Conservation (phyloP, 2,888 invertebrate species). For the Lottia gigantea region DNA sequence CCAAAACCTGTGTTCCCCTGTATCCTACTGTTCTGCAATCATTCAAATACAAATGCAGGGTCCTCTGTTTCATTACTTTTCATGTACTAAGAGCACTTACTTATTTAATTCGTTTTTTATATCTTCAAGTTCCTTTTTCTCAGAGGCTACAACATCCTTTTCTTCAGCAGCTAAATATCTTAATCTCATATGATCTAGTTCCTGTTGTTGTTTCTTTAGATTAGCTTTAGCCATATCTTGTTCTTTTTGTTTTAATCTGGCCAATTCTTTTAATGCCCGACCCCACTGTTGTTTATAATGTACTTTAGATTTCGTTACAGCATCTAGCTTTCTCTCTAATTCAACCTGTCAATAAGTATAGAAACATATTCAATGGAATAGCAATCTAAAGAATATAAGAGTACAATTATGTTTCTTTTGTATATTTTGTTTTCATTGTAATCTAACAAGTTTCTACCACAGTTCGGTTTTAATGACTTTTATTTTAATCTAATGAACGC, state of each 20-base stretch:
- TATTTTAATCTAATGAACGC: too few relatives aligned
- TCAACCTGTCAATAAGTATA: slow-evolving; percentile 55
- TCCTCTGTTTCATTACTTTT: too few relatives aligned
- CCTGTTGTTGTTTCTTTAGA: slow-evolving; percentile 60
- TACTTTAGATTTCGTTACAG: slow-evolving; percentile 65
- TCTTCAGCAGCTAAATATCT: slow-evolving; percentile 67
- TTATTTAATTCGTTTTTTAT: slow-evolving; percentile 65
- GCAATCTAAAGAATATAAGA: too few relatives aligned
- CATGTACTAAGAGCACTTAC: slow-evolving; percentile 37
- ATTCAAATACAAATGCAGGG: too few relatives aligned
- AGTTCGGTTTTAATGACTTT: too few relatives aligned
- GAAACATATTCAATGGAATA: background rate
- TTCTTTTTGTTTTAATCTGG: slow-evolving; percentile 65
- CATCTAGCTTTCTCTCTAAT: slow-evolving; percentile 67
- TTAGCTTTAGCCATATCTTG: slow-evolving; percentile 62
- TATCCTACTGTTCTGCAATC: too few relatives aligned
- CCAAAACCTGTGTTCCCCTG: too few relatives aligned
- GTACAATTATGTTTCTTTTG: too few relatives aligned
- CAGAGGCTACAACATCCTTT: slow-evolving; percentile 63
- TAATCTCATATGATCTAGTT: slow-evolving; percentile 67
- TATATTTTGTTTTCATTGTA: too few relatives aligned
- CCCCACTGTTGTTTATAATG: slow-evolving; percentile 70
- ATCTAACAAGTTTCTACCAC: too few relatives aligned
- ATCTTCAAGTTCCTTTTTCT: slow-evolving; percentile 63
- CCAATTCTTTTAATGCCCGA: slow-evolving; percentile 67